These are phyloP conservation scores for Sander lucioperca DNA, from an alignment of 2,113 vertebrate genomes.

Conservation along the genomic window DNA sequence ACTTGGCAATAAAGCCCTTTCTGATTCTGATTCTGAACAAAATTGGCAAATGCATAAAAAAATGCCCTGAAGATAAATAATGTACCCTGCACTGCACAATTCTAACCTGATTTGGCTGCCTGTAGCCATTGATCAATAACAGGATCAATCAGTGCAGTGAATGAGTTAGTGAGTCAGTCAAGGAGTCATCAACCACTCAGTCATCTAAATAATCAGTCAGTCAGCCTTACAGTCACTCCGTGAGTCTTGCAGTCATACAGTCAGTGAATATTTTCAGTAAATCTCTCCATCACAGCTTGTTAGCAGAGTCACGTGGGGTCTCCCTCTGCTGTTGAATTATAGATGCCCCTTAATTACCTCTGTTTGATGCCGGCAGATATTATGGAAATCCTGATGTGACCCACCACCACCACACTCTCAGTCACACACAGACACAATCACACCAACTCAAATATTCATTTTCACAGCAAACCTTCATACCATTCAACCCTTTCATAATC, in stretches of 20 bases:
- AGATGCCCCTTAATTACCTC: slow-evolving; percentile 74
- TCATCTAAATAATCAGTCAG: not conserved
- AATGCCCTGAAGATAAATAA: not conserved
- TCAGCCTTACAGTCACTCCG: not conserved
- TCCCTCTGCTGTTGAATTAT: slow-evolving; percentile 78
- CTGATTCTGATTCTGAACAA: too few relatives aligned
- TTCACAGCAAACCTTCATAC: slow-evolving; percentile 11
- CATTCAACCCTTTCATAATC: not conserved
- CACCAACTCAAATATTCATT: not conserved
- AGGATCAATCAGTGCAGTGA: not conserved
- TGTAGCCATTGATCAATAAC: not conserved
- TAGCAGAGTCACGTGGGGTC: slow-evolving; percentile 54
- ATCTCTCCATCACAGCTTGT: slow-evolving; percentile 27
- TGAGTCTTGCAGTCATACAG: slow-evolving; percentile 17
- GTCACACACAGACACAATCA: not conserved
- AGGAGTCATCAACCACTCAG: not conserved
- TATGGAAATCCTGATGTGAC: slow-evolving; percentile 30
- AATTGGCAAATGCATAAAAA: not conserved
- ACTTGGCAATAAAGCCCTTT: too few relatives aligned
- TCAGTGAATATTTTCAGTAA: not conserved
- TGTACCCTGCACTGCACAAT: too few relatives aligned
- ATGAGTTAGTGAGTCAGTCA: not conserved
- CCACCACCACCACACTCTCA: not conserved
- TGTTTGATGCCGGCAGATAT: slow-evolving; percentile 31
- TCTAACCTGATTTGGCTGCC: not conserved